Base-by-base conservation (phyloP, 2,113 vertebrate species). In the Oenanthe melanoleuca region DNA sequence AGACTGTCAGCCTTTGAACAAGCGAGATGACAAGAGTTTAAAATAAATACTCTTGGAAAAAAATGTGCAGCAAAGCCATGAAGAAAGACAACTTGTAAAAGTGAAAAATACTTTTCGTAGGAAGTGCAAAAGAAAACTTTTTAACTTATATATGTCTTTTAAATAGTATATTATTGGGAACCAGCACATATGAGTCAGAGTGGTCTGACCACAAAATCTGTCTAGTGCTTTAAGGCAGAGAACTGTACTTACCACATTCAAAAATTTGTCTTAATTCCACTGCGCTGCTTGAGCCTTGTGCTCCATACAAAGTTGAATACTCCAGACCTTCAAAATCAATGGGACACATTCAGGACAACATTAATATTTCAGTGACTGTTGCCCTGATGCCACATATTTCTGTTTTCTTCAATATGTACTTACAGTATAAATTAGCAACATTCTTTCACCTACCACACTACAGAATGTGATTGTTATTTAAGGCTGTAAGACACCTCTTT, bases 241-340 rank as follows among this genome's bases (percentile, higher is more conserved):
- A 91, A 44, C 38, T 82, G 53, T 67, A 97, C 98, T 96, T 97
- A 99, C 99, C 99, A 95, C 97, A 97, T 56, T 99, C 99, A 94
- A 99, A 98, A 95, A 98, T 99, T 96, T 99, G 99, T 91, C 98
- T 98, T 94, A 99, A 97, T 94, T 99, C 99, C 28, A 98, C 96
- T 26, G 97, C 93, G 37, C 93, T 98, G 80, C 98, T 98, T 78
- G 98, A 98, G 63, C 98, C 98, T 92, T 98, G 99, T 45, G 98
- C 97, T 95, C 98, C 98, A 92, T 99, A 99, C 26, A 99, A 97
- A 52, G 98, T 98, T 28, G 99, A 97, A 96, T 98, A 99, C 84
- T 99, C 99, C 94, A 99, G 96, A 97, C 99, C 99, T 99, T 95
- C 83, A 96, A 96, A 97, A 97, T 74, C 0, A 0, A 82, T 45